Evolutionary conservation across 2,113 vertebrate species (phyloP).

Genomic region (Dascyllus trimaculatus): DNA sequence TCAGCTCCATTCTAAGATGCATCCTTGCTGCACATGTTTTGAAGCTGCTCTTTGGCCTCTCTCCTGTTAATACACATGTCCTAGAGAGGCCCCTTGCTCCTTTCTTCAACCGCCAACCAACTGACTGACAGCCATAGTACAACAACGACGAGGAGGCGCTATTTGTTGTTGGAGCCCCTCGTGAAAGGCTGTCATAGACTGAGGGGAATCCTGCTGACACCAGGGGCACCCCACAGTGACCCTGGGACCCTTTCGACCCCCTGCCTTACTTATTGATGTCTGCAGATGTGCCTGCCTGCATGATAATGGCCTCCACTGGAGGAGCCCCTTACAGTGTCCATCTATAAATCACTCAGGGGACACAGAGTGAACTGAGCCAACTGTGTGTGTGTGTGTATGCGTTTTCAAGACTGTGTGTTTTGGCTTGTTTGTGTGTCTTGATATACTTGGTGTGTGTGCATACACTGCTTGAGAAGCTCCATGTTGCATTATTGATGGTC

Average conservation of each 20-base stretch:
- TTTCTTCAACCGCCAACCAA: conserved; percentile 41
- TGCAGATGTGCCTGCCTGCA: conserved; percentile 79
- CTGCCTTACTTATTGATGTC: conserved; percentile 76
- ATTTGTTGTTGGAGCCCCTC: conserved; percentile 61
- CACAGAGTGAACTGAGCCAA: conserved; percentile 29
- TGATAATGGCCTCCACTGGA: conserved; percentile 75
- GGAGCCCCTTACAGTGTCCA: conserved; percentile 49
- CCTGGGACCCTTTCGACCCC: conserved; percentile 62
- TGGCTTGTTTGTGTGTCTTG: conserved; percentile 37
- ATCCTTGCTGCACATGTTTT: neutral
- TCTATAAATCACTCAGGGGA: conserved; percentile 76
- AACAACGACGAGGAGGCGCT: conserved; percentile 45
- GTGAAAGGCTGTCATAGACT: conserved; percentile 63
- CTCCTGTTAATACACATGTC: conserved; percentile 65
- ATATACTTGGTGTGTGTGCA: conserved; percentile 34
- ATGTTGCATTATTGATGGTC: conserved; percentile 82
- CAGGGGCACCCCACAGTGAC: conserved; percentile 63
- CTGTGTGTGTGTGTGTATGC: conserved; percentile 31
- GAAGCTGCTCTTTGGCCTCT: conserved; percentile 55
- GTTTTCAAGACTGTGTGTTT: conserved; percentile 41
- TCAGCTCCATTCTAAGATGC: neutral
- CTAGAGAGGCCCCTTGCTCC: conserved; percentile 57
- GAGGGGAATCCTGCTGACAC: conserved; percentile 65
- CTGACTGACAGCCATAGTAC: conserved; percentile 56
- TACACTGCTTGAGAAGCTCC: conserved; percentile 49